Conservation (phyloP, 2,888 invertebrate species). For the Sepioteuthis lessoniana region DNA sequence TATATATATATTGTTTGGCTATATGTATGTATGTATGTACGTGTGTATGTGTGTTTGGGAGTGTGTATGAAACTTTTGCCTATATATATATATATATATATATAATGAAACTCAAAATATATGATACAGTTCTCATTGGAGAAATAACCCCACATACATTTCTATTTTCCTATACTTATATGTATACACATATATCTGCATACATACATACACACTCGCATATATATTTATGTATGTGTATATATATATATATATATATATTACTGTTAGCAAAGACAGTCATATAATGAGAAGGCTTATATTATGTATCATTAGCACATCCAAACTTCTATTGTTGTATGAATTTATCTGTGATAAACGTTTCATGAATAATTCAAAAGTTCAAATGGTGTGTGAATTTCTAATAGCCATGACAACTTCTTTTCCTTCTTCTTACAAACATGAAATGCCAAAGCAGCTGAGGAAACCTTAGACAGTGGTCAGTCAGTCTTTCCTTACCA, state of each 20-base stretch:
- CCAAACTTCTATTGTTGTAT: background rate
- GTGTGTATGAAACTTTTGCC: no score
- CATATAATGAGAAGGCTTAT: background rate
- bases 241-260: background rate
- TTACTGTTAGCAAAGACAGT: background rate
- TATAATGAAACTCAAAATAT: no score
- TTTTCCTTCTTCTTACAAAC: background rate
- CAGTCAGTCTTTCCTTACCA: background rate
- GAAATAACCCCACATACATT: no score
- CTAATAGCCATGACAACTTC: background rate
- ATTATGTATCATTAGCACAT: slow-evolving; percentile 23
- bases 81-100: no score
- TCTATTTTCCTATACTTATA: no score
- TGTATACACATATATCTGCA: no score
- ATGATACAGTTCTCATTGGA: no score
- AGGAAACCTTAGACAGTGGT: background rate
- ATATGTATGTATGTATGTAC: no score
- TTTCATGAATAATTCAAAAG: background rate
- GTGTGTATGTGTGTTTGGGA: no score
- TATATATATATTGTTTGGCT: no score
- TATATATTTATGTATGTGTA: background rate
- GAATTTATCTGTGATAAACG: slow-evolving; percentile 33
- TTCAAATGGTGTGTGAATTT: slow-evolving; percentile 23
- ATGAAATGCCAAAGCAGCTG: background rate
- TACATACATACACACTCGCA: background rate